Conservation (phyloP, 2,113 vertebrate genomes). For the Himantopus leucocephalus region DNA sequence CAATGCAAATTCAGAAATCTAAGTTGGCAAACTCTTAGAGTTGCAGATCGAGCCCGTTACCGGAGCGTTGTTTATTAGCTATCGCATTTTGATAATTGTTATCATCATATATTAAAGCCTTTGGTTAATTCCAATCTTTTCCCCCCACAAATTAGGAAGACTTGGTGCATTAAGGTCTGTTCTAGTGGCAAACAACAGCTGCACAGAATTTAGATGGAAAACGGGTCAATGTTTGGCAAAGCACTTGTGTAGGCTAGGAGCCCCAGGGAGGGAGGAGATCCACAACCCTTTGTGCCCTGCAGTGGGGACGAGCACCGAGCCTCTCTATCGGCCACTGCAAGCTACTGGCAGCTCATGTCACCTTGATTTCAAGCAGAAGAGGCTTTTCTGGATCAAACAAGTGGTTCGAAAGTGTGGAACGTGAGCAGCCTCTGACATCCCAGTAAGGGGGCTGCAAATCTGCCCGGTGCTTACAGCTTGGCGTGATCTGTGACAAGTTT, state of each 20-base stretch:
- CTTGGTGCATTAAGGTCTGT: neutral
- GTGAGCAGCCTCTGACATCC: neutral
- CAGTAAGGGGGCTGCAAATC: neutral
- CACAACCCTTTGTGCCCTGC: neutral
- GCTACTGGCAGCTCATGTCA: neutral
- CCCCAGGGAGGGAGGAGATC: neutral
- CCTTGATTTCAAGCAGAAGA: neutral
- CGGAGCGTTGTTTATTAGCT: neutral
- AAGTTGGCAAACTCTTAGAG: neutral
- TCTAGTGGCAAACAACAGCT: neutral
- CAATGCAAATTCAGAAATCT: neutral
- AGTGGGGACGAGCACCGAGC: neutral
- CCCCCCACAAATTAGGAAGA: neutral
- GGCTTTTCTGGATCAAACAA: neutral
- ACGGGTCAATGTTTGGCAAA: neutral
- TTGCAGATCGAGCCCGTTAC: neutral
- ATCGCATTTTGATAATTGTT: neutral
- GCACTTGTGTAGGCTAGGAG: neutral
- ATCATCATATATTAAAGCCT: neutral
- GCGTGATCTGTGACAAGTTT: neutral
- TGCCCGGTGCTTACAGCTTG: neutral
- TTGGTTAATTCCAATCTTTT: neutral
- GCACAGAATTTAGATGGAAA: neutral
- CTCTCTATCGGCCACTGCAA: neutral
- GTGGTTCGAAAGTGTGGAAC: neutral